phyloP scores from a whole-genome alignment of 1,140 invertebrate genomes.

The Drosophila micromelanica region DNA sequence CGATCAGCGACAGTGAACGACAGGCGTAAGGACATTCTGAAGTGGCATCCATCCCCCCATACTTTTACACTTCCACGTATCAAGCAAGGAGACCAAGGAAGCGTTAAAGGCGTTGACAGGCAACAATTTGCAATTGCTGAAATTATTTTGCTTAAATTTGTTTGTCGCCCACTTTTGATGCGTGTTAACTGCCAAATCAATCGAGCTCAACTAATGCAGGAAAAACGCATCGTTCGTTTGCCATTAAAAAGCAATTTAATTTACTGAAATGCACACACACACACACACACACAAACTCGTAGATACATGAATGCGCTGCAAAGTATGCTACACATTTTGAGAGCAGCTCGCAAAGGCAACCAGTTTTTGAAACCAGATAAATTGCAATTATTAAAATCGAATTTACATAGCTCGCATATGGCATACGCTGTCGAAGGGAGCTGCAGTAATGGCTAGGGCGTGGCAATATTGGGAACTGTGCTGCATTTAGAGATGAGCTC shows the following conservation, averaged over 20 bases:
- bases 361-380: conserved; percentile 65
- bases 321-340: conserved; percentile 48
- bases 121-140: conserved; percentile 59
- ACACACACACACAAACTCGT: neutral
- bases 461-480: conserved; percentile 1
- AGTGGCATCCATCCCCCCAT: neutral
- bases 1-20: conserved; percentile 64
- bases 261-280: conserved; percentile 37
- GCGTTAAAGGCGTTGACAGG: conserved; percentile 57
- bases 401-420: conserved; percentile 58
- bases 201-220: conserved; percentile 47
- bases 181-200: conserved; percentile 72
- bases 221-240: conserved; percentile 46
- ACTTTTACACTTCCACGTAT: neutral
- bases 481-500: neutral
- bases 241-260: conserved; percentile 77
- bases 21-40: conserved; percentile 32
- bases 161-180: conserved; percentile 44
- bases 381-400: conserved; percentile 79
- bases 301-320: neutral
- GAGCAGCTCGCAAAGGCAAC: conserved; percentile 38
- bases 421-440: neutral
- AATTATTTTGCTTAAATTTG: conserved; percentile 55
- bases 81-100: neutral
- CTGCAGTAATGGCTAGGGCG: conserved; percentile 6